Evolutionary conservation across 1,140 invertebrate genomes (phyloP).

Genomic region (Phocides pigmalion): DNA sequence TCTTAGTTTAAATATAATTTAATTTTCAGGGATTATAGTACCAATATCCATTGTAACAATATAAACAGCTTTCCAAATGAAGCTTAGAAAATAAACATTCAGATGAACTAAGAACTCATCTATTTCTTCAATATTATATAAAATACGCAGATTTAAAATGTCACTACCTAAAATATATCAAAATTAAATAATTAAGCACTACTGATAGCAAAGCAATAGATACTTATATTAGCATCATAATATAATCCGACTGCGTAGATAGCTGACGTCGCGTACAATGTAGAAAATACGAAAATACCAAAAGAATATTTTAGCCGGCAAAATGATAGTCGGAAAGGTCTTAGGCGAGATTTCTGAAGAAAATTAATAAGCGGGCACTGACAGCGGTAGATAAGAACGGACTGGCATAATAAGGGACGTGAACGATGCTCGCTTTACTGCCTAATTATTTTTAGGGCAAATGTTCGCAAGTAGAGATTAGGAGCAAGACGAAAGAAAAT

Average conservation of each 20-base stretch:
- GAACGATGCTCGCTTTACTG: conserved; percentile 21
- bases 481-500: conserved; percentile 18
- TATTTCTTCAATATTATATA: too few species aligned
- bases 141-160: too few species aligned
- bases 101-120: too few species aligned
- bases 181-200: too few species aligned
- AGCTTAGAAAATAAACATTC: too few species aligned
- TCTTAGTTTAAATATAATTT: too few species aligned
- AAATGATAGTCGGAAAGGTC: conserved; percentile 27
- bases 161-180: too few species aligned
- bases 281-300: conserved; percentile 5
- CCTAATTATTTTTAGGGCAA: conserved; percentile 29
- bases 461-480: conserved; percentile 23
- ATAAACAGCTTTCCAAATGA: too few species aligned
- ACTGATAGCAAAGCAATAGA: background rate
- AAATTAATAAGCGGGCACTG: conserved; percentile 32
- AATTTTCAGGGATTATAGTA: too few species aligned
- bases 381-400: conserved; percentile 28
- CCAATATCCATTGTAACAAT: too few species aligned
- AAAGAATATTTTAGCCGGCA: conserved; percentile 16
- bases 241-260: background rate
- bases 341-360: conserved; percentile 33
- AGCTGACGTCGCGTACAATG: background rate
- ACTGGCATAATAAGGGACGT: conserved; percentile 26
- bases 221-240: background rate